phyloP scores from a whole-genome alignment of 2,888 invertebrate species.

The Noctua fimbriata region DNA sequence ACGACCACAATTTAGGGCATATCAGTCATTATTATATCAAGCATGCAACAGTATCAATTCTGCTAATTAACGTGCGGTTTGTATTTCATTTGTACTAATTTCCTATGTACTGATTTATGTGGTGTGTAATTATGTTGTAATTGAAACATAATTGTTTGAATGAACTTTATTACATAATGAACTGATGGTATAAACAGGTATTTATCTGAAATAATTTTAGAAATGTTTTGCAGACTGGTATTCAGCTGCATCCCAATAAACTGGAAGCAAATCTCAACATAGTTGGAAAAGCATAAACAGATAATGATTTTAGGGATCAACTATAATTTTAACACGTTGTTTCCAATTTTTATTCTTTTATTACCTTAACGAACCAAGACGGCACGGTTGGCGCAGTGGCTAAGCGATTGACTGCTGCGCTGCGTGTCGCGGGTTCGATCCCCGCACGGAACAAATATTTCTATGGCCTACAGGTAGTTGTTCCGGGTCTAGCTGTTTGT shows the following conservation, averaged over 20 bases:
- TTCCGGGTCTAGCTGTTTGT: no score
- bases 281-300: neutral
- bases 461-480: no score
- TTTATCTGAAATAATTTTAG: neutral
- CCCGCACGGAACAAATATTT: no score
- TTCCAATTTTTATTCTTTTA: neutral
- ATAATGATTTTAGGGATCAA: neutral
- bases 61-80: constrained; percentile 23
- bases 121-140: neutral
- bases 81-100: constrained; percentile 23
- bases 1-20: neutral
- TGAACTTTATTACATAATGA: neutral
- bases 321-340: neutral
- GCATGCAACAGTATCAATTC: constrained; percentile 5
- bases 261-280: neutral
- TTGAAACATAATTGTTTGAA: neutral
- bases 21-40: neutral
- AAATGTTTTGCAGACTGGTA: no score
- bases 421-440: no score
- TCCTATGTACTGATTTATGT: constrained; percentile 10
- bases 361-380: no score
- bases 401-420: no score
- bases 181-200: neutral
- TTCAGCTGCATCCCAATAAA: neutral
- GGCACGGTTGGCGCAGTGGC: no score